Conservation (phyloP, 64 coral and sea anemone genomes). For the Trachythela sp. region DNA sequence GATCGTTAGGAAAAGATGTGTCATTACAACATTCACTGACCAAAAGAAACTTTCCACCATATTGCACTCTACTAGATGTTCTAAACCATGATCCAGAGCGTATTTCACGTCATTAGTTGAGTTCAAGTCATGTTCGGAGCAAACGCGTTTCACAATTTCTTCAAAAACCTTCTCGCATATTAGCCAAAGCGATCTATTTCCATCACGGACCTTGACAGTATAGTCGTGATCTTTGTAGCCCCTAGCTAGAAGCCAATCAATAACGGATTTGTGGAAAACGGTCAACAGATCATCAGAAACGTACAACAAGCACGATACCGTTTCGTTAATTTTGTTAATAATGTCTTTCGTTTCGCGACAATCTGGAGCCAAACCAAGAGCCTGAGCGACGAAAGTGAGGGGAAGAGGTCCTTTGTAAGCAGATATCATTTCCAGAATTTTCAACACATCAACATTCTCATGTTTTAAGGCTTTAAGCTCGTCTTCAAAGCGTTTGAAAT, state of each 20-base stretch:
- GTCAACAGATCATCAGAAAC: background rate
- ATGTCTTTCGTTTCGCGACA: constrained; percentile 20
- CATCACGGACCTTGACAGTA: background rate
- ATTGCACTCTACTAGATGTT: background rate
- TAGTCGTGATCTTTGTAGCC: background rate
- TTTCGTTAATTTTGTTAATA: background rate
- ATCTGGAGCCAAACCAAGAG: constrained; percentile 29
- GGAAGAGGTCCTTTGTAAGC: constrained; percentile 37
- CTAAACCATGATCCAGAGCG: background rate
- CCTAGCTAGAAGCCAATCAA: constrained; percentile 27
- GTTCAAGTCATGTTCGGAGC: background rate
- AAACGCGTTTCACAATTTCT: background rate
- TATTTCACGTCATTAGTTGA: background rate
- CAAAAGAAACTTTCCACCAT: background rate
- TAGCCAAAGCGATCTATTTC: background rate
- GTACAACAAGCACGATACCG: constrained; percentile 35
- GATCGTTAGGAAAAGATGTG: background rate
- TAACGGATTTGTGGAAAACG: constrained; percentile 54
- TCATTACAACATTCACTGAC: background rate
- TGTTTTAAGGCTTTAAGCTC: constrained; percentile 26
- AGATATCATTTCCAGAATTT: constrained; percentile 39
- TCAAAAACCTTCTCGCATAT: background rate
- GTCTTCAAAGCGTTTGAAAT: constrained; percentile 27
- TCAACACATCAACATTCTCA: background rate
- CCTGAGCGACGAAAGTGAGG: constrained; percentile 10